Evolutionary conservation across 1,140 invertebrate species (phyloP).

Genomic region (Drosophila orena): DNA sequence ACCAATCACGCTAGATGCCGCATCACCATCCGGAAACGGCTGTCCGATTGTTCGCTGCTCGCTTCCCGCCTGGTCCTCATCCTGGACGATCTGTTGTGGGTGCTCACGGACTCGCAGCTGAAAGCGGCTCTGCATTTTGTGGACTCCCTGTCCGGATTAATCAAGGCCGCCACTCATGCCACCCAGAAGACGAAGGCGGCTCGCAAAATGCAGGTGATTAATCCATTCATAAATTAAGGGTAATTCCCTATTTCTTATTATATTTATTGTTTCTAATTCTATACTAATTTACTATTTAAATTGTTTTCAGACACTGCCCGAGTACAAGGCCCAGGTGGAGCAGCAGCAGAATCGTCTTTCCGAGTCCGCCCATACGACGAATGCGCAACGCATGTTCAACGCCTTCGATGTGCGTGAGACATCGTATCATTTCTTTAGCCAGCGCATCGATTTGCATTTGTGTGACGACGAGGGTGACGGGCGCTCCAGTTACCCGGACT

Average conservation of each 20-base stretch:
- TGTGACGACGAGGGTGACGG: slow-evolving; percentile 97
- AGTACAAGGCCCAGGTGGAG: slow-evolving; percentile 91
- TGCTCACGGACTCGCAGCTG: slow-evolving; percentile 97
- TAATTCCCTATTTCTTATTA: no score
- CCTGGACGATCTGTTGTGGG: slow-evolving; percentile 99
- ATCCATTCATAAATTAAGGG: no score
- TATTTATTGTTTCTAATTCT: no score
- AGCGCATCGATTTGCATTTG: slow-evolving; percentile 97
- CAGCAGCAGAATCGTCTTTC: slow-evolving; percentile 87
- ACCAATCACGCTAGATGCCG: slow-evolving; percentile 98
- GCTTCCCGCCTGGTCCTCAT: slow-evolving; percentile 96
- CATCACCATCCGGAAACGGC: slow-evolving; percentile 97
- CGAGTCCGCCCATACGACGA: slow-evolving; percentile 85
- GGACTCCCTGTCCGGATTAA: slow-evolving; percentile 94
- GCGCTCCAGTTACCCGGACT: slow-evolving; percentile 92
- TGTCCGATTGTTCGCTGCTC: slow-evolving; percentile 94
- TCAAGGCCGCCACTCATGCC: slow-evolving; percentile 92
- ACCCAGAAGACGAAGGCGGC: slow-evolving; percentile 95
- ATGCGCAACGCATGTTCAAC: slow-evolving; percentile 90
- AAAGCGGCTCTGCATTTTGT: slow-evolving; percentile 97
- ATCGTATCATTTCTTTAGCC: slow-evolving; percentile 98
- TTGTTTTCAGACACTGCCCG: slow-evolving; percentile 89
- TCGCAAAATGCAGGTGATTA: slow-evolving; percentile 92
- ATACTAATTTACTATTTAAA: not conserved
- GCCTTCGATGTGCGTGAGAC: slow-evolving; percentile 98